These are phyloP conservation scores for Heteropelma amictum DNA, from an alignment of 2,888 invertebrate species.

Conservation along the genomic window DNA sequence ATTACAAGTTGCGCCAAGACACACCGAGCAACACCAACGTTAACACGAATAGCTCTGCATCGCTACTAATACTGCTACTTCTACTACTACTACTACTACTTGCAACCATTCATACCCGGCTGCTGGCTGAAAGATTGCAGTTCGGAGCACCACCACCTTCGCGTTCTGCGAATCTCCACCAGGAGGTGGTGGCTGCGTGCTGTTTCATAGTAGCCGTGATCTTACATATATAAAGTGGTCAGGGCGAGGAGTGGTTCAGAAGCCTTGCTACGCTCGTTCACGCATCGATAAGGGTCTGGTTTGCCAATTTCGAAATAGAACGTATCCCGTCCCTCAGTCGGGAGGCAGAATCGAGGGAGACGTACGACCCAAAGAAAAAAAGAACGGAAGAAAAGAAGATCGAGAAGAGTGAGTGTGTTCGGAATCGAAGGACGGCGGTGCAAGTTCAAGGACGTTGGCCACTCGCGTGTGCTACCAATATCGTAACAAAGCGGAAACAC, in stretches of 20 bases:
- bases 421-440: neutral
- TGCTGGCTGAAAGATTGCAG: constrained; percentile 14
- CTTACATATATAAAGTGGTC: constrained; percentile 76
- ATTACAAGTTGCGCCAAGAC: constrained; percentile 5
- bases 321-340: neutral
- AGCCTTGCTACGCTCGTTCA: constrained; percentile 73
- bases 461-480: constrained; percentile 27
- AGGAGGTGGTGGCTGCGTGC: constrained; percentile 65
- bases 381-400: neutral
- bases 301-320: neutral
- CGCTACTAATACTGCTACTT: neutral
- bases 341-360: neutral
- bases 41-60: neutral
- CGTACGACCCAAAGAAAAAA: neutral
- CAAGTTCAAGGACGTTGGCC: constrained; percentile 37
- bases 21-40: constrained; percentile 3
- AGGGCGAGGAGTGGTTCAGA: constrained; percentile 76
- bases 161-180: constrained; percentile 60
- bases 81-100: constrained; percentile 27
- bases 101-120: constrained; percentile 27
- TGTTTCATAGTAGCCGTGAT: constrained; percentile 66
- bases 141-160: constrained; percentile 43
- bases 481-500: neutral
- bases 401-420: constrained; percentile 34
- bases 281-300: constrained; percentile 62